phyloP scores from a whole-genome alignment of 2,888 invertebrate species.

The Schrankia costaestrigalis region DNA sequence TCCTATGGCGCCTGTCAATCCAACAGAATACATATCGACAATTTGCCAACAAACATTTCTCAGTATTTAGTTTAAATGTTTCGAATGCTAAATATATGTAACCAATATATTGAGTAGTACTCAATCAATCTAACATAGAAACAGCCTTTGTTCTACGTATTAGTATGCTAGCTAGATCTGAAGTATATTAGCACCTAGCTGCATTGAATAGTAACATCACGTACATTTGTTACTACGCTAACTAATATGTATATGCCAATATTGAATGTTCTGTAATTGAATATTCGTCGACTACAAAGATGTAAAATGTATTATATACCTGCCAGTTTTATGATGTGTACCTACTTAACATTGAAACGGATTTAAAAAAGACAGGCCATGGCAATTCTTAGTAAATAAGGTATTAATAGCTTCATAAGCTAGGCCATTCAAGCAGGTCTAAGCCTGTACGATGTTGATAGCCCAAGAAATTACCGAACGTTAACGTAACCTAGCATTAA shows the following conservation, averaged over 20 bases:
- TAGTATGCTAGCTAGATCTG: conserved; percentile 30
- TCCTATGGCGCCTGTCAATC: no score
- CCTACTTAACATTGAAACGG: no score
- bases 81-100: conserved; percentile 14
- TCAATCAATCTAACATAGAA: conserved; percentile 29
- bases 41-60: conserved; percentile 20
- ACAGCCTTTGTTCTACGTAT: conserved; percentile 26
- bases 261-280: no score
- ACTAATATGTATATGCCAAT: conserved; percentile 23
- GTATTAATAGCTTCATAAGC: no score
- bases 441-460: no score
- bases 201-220: conserved; percentile 29
- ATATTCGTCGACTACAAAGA: not conserved
- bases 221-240: conserved; percentile 14
- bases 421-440: no score
- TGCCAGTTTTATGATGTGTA: no score
- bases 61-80: conserved; percentile 10
- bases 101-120: conserved; percentile 5
- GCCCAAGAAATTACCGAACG: no score
- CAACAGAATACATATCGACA: conserved; percentile 10
- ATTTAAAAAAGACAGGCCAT: no score
- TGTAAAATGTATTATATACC: no score
- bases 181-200: conserved; percentile 32
- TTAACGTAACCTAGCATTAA: no score
- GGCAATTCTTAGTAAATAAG: no score